Evolutionary conservation across 2,888 invertebrate genomes (phyloP).

Genomic region (Biston betularia): DNA sequence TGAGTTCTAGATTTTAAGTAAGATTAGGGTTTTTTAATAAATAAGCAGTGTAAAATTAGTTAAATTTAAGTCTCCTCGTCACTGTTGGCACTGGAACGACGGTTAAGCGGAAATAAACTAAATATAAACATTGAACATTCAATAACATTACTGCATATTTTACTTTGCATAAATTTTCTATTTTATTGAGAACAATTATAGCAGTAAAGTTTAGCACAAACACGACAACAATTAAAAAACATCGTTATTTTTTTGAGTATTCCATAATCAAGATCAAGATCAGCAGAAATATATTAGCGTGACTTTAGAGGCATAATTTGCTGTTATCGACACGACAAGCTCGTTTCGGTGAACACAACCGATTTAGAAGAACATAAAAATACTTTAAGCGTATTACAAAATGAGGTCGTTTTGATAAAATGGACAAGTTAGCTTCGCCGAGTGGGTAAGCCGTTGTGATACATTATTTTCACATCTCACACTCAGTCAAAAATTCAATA

Average conservation of each 20-base stretch:
- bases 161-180: too few relatives aligned
- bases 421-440: slow-evolving; percentile 36
- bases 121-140: too few relatives aligned
- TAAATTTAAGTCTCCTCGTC: too few relatives aligned
- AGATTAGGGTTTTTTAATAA: too few relatives aligned
- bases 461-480: slow-evolving; percentile 27
- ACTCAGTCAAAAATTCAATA: slow-evolving; percentile 35
- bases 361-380: slow-evolving; percentile 19
- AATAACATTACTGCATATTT: too few relatives aligned
- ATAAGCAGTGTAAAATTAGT: too few relatives aligned
- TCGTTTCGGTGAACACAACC: slow-evolving; percentile 18
- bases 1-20: too few relatives aligned
- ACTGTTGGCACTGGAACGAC: too few relatives aligned
- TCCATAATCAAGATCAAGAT: not conserved
- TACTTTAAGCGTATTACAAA: slow-evolving; percentile 31
- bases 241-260: not conserved
- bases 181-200: too few relatives aligned
- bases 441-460: slow-evolving; percentile 22
- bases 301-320: not conserved
- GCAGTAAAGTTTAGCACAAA: too few relatives aligned
- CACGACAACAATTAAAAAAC: too few relatives aligned
- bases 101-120: too few relatives aligned
- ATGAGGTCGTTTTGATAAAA: slow-evolving; percentile 31
- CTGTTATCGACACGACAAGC: slow-evolving; percentile 35
- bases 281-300: not conserved